Evolutionary conservation across 2,888 invertebrate species (phyloP), one percentile per base, ranked within the genome.

Genomic region (Scelioninae gen. 1): DNA sequence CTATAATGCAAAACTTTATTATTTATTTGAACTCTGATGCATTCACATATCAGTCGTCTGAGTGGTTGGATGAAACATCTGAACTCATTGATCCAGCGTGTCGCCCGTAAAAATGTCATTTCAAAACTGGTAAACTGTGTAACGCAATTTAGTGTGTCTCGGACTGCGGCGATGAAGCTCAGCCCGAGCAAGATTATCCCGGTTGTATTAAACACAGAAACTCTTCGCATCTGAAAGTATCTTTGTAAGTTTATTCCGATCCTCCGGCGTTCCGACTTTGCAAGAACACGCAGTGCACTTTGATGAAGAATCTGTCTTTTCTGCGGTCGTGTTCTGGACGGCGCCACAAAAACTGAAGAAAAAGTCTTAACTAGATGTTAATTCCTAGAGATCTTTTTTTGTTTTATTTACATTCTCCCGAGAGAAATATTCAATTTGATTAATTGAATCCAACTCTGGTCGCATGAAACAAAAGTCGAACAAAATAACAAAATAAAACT

Each of bases 101-200:
- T 47, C 32, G 40, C 53, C 65, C 65, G 65, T 53, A 65, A 65
- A 65, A 68, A 68, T 68, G 43, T 56, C 43, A 55, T 68, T 55
- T 55, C 31, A 45, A 32, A 55, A 11, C 43, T 45, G 11, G 32
- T 32, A 68, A 68, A 68, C 55, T 68, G n/a, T 68, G 55, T 68
- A 55, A 55, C 68, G 32, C 32, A 68, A 32, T 68, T 55, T 66
- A 16, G 45, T 45, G 32, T 55, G 45, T 45, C 43, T n/a, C n/a
- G 68, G 53, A 53, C 66, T 31, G 47, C 32, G 16, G 15, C 55
- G 43, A 55, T 56, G 45, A 55, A 68, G 55, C 56, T 68, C 45
- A 55, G 56, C 29, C 55, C 16, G n/a, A 11, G 13, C 29, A 31
- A 40, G 40, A 51, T 66, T 53, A 53, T 23, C 29, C 29, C 29